Evolutionary conservation across 1,140 invertebrate genomes (phyloP).

Genomic region (Megathymus violae): DNA sequence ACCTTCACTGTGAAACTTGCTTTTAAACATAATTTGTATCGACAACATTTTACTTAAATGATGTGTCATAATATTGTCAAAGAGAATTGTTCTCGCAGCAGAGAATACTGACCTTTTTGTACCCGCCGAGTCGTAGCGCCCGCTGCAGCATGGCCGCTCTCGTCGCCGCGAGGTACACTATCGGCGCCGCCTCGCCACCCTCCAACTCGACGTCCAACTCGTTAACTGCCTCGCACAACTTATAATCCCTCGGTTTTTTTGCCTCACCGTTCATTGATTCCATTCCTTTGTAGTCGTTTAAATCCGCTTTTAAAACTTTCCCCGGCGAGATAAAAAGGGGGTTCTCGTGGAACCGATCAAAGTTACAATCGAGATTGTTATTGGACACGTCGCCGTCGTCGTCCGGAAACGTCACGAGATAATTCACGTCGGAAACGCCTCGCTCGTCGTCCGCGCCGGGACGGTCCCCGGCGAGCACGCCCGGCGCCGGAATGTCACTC

Average conservation of each 20-base stretch:
- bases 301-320: conserved; percentile 69
- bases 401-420: too few relatives aligned
- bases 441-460: conserved; percentile 60
- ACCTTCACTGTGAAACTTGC: too few relatives aligned
- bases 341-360: conserved; percentile 64
- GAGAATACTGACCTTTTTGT: conserved; percentile 77
- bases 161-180: conserved; percentile 73
- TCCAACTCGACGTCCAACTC: conserved; percentile 75
- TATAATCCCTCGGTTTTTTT: conserved; percentile 75
- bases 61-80: too few relatives aligned
- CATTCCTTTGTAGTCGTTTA: conserved; percentile 59
- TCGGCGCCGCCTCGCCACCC: conserved; percentile 63
- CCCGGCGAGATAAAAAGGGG: conserved; percentile 56
- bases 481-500: conserved; percentile 34
- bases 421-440: too few relatives aligned
- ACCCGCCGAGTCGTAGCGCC: conserved; percentile 62
- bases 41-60: too few relatives aligned
- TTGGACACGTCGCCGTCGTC: conserved; percentile 36
- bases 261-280: conserved; percentile 68
- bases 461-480: conserved; percentile 47
- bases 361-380: conserved; percentile 48
- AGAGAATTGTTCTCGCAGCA: too few relatives aligned
- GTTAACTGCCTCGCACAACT: conserved; percentile 76
- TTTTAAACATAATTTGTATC: too few relatives aligned
- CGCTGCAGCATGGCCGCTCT: conserved; percentile 70